Evolutionary conservation across 2,888 invertebrate species (phyloP), one percentile per base, ranked within the genome.

Genomic region (Calameuta idolon): DNA sequence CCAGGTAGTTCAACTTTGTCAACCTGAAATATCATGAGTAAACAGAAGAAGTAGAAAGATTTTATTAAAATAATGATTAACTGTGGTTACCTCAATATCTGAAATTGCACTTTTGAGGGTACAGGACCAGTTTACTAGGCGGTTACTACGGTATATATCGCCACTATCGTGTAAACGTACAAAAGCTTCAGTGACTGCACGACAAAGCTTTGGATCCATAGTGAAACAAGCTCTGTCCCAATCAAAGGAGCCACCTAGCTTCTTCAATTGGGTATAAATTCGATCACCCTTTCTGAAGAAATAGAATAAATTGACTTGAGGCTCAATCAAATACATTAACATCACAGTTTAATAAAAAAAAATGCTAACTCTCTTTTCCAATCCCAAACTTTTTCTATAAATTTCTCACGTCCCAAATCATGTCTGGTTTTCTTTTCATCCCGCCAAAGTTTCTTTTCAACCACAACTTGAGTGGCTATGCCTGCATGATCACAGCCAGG

Each of bases 401-500:
- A 99, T 86, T 95, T 95, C 77, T 98, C 97, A 77, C 99, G 93
- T 0, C 99, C 99, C n/a, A 99, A 92, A 88, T 99, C 98, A 89
- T 99, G 98, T 15, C 99, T 94, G 0, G 96, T 96, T 87, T 96
- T 94, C 85, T 96, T 94, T 87, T 96, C 95, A 86, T 98, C 98
- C 68, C 96, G 94, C 96, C 97, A 97, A 5, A 99, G 88, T 86
- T 97, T 96, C 91, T 99, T 99, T 92, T 99, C 99, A 0, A 99
- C 99, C 0, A 99, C 98, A 30, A 99, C 98, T 92, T 99, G 99
- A 0, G 99, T 99, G 3, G 99, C 99, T 85, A 99, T 99, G 77
- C 99, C 99, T 1, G 99, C 99, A 92, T 99, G 99, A 93, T 99
- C 99, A 89, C 98, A 98, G 1, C 99, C 99, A 0, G 99, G 99